phyloP scores from a whole-genome alignment of 2,113 vertebrate species.

The Gracilinanus agilis region DNA sequence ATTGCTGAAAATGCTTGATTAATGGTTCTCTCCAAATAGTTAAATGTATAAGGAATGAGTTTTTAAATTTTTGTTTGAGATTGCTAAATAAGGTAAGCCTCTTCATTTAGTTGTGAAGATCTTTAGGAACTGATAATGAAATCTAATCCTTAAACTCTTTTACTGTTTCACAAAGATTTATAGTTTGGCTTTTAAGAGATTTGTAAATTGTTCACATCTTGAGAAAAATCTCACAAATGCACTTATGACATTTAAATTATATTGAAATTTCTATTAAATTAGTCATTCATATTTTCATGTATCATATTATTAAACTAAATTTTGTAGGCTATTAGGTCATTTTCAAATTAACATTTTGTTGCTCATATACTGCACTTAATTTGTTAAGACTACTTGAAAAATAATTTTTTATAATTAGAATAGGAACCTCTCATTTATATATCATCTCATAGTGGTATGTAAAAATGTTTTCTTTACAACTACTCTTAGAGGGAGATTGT shows the following conservation, averaged over 20 bases:
- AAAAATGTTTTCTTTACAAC: not conserved
- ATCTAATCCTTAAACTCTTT: not conserved
- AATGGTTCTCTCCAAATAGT: not conserved
- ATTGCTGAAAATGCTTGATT: not conserved
- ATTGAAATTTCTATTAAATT: not conserved
- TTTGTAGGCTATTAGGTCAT: not conserved
- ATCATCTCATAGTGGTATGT: not conserved
- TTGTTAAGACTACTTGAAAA: not conserved
- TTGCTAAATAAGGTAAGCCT: not conserved
- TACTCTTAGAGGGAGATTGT: not conserved
- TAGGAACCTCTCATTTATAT: not conserved
- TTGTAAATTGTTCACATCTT: not conserved
- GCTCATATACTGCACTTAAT: not conserved
- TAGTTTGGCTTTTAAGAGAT: not conserved
- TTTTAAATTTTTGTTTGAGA: not conserved
- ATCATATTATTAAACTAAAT: not conserved
- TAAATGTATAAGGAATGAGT: not conserved
- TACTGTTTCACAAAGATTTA: not conserved
- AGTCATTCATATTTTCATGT: not conserved
- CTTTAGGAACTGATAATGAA: not conserved
- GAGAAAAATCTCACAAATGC: not conserved
- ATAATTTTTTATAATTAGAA: not conserved
- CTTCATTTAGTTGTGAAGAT: not conserved
- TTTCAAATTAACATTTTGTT: not conserved
- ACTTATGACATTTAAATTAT: not conserved